phyloP scores from a whole-genome alignment of 2,797 vertebrate genomes.

The Eutrigla gurnardus region DNA sequence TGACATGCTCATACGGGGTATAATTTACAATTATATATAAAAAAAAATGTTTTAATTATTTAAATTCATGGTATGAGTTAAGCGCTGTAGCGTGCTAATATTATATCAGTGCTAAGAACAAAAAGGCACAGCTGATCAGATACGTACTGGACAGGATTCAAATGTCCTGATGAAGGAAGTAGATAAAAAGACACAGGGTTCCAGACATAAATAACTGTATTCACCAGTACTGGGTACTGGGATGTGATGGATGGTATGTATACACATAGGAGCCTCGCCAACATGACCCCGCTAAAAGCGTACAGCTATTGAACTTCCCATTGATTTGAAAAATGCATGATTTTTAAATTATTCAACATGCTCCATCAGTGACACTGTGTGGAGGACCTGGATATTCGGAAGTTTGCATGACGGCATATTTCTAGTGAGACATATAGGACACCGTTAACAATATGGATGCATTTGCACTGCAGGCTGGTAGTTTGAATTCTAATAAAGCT shows the following conservation, averaged over 20 bases:
- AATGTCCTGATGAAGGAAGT: neutral
- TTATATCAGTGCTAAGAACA: neutral
- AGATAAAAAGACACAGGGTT: neutral
- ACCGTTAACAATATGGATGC: neutral
- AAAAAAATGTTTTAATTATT: too few relatives aligned
- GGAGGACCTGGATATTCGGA: constrained; percentile 12
- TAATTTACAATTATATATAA: too few relatives aligned
- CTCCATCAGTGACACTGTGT: constrained; percentile 31
- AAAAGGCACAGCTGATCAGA: neutral
- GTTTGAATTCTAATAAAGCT: constrained; percentile 16
- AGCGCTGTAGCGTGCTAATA: neutral
- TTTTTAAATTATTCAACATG: constrained; percentile 59
- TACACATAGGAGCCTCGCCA: constrained; percentile 16
- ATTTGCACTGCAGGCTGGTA: neutral
- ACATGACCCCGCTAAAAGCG: constrained; percentile 23
- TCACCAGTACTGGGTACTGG: neutral
- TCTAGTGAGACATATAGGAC: neutral
- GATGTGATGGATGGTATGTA: constrained; percentile 1
- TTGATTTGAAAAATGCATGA: constrained; percentile 46
- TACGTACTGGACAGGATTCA: neutral
- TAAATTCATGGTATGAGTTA: neutral
- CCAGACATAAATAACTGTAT: neutral
- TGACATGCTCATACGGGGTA: neutral
- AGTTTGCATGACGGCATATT: neutral
- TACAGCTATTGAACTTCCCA: constrained; percentile 17